Evolutionary conservation across 53 echinoderm and acorn worm species (phyloP), one percentile per base, ranked within the genome.

Genomic region (Paelopatides confundens): DNA sequence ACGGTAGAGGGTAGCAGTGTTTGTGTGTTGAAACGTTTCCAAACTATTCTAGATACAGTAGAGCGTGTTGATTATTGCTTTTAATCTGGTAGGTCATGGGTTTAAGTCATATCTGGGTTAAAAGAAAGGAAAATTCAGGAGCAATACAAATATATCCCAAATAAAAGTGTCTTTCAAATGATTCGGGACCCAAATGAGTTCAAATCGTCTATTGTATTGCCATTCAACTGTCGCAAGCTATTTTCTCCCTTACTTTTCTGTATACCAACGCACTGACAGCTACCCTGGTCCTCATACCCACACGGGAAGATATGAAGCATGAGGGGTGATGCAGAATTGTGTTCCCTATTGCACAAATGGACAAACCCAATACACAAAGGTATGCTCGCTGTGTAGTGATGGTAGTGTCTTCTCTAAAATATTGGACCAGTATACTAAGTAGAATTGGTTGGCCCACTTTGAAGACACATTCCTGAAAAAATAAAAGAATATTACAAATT

Each of bases 261-360:
- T 90, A 96, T 1, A 93, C 90, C 9, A 96, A 77, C 3, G 92
- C 82, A 30, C 91, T 90, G 28, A 86, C 76, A 15, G 92, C 90
- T 0, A 93, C 76, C 29, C 96, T 32, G 34, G 94, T 69, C 51
- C 90, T 70, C 94, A 94, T 96, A 14, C 94, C 96, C 0, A 93
- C 13, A 63, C 64, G 65, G 10, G 66, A 66, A n/a, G 65, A 62
- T n/a, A 78, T 90, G 35, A 68, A 86, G 68, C n/a, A 96, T 92
- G 88, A 96, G 21, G 68, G 78, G 43, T 94, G 94, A 65, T 94
- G 94, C 5, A 84, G 30, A 13, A 81, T 63, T 2, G 90, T 54
- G n/a, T 81, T 30, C 7, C 66, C 30, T 3, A 86, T 12, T 3
- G 89, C 70, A 18, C 82, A 81, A 17, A 92, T 0, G 0, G 87